Evolutionary conservation across 2,888 invertebrate species (phyloP), one percentile per base, ranked within the genome.

Genomic region (Limenitis arthemis): DNA sequence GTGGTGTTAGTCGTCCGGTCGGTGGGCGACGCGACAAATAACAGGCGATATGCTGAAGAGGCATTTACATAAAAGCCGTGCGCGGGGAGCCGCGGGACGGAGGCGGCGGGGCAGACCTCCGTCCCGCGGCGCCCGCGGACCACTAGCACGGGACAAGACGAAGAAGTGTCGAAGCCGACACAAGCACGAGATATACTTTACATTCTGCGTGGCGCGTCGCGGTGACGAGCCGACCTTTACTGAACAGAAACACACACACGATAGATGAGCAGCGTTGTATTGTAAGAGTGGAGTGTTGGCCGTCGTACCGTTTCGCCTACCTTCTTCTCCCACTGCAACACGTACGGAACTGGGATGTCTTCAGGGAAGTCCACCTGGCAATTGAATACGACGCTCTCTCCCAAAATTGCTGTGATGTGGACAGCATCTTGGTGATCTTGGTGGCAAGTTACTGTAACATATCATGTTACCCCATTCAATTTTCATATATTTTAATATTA

Each of bases 301-400:
- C 91, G 92, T 91, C 94, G 92, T 94, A 94, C 94, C 94, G 93
- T 93, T 89, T 94, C 94, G 93, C 94, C 93, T 94, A 96, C 96
- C 94, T 97, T 96, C 93, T 97, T 98, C 92, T 96, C 95, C 98
- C 98, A 98, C 91, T 97, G 96, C 86, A 98, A 93, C 89, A 98
- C 96, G 90, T 97, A 97, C 88, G 97, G 96, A 89, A 96, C 95
- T 78, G 96, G 94, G 88, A 95, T 93, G 88, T 96, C 94, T 86
- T 95, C 94, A 82, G 96, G 95, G 88, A 97, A 97, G 88, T 96
- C 95, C 88, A 98, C 96, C 89, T 96, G 95, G 89, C 98, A 98
- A 89, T 97, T 97, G 90, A 98, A 95, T 81, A 97, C 94, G 88
- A 97, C 96, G 83, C 95, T 95, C 89, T 97, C 96, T 80, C 97